phyloP scores from a whole-genome alignment of 2,113 vertebrate species.

The Elaphurus davidianus region DNA sequence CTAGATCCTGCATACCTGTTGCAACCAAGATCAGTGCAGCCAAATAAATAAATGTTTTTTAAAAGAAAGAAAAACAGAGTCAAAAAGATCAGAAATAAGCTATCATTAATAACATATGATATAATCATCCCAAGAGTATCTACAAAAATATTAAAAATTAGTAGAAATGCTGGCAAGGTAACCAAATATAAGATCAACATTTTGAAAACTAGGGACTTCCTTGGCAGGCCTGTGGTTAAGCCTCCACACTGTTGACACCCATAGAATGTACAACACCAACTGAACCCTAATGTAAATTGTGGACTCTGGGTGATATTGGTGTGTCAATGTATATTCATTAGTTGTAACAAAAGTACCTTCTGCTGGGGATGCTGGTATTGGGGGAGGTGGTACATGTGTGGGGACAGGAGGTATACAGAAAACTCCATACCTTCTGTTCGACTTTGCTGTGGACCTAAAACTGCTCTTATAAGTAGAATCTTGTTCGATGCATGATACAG shows the following conservation, averaged over 20 bases:
- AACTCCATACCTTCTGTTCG: neutral
- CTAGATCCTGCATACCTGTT: neutral
- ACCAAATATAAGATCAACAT: neutral
- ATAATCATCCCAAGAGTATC: neutral
- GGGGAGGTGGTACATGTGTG: neutral
- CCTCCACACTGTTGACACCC: neutral
- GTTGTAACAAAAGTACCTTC: neutral
- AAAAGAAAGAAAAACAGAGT: neutral
- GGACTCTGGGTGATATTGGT: neutral
- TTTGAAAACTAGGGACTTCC: neutral
- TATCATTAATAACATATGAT: neutral
- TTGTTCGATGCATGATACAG: too few relatives aligned
- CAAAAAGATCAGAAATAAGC: neutral
- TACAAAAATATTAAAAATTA: constrained; percentile 24
- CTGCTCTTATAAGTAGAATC: neutral
- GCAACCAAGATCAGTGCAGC: neutral
- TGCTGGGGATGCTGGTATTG: neutral
- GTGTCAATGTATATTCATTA: neutral
- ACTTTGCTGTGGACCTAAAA: neutral
- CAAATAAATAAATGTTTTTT: neutral
- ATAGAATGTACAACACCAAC: neutral
- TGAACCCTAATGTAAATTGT: neutral
- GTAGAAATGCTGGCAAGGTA: neutral
- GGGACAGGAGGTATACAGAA: neutral
- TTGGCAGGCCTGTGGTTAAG: neutral